Base-by-base conservation (phyloP, 2,113 vertebrate genomes). In the Microtus richardsoni region DNA sequence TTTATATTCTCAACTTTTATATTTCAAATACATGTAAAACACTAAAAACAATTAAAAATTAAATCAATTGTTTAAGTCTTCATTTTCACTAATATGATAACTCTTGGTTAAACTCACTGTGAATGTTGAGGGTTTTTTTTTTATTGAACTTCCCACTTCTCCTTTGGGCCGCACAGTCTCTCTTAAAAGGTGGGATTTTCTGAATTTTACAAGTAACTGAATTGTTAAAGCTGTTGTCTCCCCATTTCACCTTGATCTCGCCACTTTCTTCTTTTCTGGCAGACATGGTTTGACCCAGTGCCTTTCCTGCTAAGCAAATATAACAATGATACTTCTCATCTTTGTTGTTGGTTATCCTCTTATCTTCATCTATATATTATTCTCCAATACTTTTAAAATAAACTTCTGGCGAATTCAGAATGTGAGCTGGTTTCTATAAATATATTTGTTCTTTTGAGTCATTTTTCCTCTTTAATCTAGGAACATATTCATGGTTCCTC, bases 371-470 rank as follows among this genome's bases (percentile, higher is more conserved):
- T 24, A 39, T n/a, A 66, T 47, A 47, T 49, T 86, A 22, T 1
- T 79, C 14, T 62, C 16, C 22, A n/a, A 74, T 30, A 71, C 77
- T 85, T 68, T 68, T 90, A 19, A 36, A 68, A 66, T 33, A 83
- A 74, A n/a, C 60, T 85, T 30, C 88, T 52, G 75, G 28, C 9
- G 54, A 79, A 16, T 88, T 66, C 33, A 66, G n/a, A 91, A 64
- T 30, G 36, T 78, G 41, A 93, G 12, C 6, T 79, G 4, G 79
- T 89, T 97, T 7, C n/a, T 75, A 44, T 85, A 66, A 89, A 97
- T 91, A 2, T 7, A 16, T n/a, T 54, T 0, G 88, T 91, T 83
- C 12, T 17, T 89, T 96, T 89, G 60, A 49, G 33, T 14, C 66
- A 95, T 86, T 13, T 54, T 62, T 64, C 26, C 24, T 62, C 28